phyloP scores from a whole-genome alignment of 2,888 invertebrate species.

The Idaea biselata region DNA sequence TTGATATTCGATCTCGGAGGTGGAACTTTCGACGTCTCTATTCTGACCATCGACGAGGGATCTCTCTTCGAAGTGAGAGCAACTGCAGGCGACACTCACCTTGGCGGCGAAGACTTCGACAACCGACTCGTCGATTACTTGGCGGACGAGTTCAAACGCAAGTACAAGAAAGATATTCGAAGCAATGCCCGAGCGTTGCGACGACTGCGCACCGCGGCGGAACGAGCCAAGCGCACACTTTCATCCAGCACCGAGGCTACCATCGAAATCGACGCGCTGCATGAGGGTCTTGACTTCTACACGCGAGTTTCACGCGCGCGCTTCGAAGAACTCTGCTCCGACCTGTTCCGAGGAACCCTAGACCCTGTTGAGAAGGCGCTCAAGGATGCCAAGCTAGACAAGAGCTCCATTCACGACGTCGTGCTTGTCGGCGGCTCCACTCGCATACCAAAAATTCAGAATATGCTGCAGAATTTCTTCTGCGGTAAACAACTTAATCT shows the following conservation, averaged over 20 bases:
- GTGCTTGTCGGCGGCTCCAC: slow-evolving; percentile 88
- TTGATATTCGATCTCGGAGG: slow-evolving; percentile 86
- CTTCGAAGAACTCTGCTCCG: slow-evolving; percentile 83
- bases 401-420: slow-evolving; percentile 69
- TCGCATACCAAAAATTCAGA: slow-evolving; percentile 87
- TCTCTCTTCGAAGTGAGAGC: slow-evolving; percentile 86
- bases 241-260: slow-evolving; percentile 86
- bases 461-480: slow-evolving; percentile 75
- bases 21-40: slow-evolving; percentile 93
- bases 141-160: slow-evolving; percentile 83
- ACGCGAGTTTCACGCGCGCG: slow-evolving; percentile 82
- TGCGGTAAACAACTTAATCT: slow-evolving; percentile 74
- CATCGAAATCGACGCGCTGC: slow-evolving; percentile 85
- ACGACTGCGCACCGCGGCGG: slow-evolving; percentile 86
- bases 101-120: slow-evolving; percentile 85
- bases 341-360: slow-evolving; percentile 84
- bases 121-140: slow-evolving; percentile 82
- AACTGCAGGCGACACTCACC: slow-evolving; percentile 87
- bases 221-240: slow-evolving; percentile 86
- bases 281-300: slow-evolving; percentile 83
- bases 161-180: slow-evolving; percentile 78
- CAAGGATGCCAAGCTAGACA: slow-evolving; percentile 86
- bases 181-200: slow-evolving; percentile 81
- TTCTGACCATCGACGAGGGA: slow-evolving; percentile 90
- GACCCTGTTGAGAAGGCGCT: slow-evolving; percentile 76